Base-by-base conservation (phyloP, 2,797 vertebrate species). In the Staurois parvus region DNA sequence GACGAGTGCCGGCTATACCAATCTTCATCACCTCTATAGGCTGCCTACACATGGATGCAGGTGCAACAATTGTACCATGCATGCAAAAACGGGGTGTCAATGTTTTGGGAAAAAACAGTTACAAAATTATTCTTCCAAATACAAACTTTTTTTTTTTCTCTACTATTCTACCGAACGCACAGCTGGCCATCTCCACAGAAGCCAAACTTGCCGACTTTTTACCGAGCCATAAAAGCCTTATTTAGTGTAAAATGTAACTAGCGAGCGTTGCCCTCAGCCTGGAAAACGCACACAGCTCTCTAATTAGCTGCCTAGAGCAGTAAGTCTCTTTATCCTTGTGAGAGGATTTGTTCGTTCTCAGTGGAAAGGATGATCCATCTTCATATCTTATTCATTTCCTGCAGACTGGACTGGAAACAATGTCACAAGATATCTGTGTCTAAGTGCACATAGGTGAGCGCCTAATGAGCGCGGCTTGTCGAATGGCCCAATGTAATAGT, bases 291-390 rank as follows among this genome's bases (percentile, higher is more conserved):
- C 59, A 26, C 62, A 28, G 37, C n/a, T 26, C 72, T 83, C 72
- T 56, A 68, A 76, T 83, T 67, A 83, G 81, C 42, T n/a, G 42
- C 40, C 64, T 83, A 37, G n/a, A 75, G 72, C 40, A 68, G 10
- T 52, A 76, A 69, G 62, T 80, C 52, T 59, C 76, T 74, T 84
- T 79, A 84, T 84, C 76, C 83, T 79, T 79, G 64, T 40, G 79
- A 79, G 76, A 84, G 83, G 83, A 84, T 85, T 85, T 79, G 69
- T 17, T 74, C 2, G 21, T 67, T 52, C 76, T 76, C 42, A 81
- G 59, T 85, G 77, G 70, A 85, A 81, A 85, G 84, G 84, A 85
- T 75, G 84, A 85, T 85, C 84, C 72, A 80, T 75, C 78, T 80
- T 85, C 72, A 85, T 80, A 73, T 80, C 78, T 76, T 80, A 85